A percentile compares a stretch with the other conserved stretches of the same genome.
These are phyloP conservation scores for Halcyon senegalensis DNA, from an alignment of 2,113 vertebrate species.

Conservation along the genomic window DNA sequence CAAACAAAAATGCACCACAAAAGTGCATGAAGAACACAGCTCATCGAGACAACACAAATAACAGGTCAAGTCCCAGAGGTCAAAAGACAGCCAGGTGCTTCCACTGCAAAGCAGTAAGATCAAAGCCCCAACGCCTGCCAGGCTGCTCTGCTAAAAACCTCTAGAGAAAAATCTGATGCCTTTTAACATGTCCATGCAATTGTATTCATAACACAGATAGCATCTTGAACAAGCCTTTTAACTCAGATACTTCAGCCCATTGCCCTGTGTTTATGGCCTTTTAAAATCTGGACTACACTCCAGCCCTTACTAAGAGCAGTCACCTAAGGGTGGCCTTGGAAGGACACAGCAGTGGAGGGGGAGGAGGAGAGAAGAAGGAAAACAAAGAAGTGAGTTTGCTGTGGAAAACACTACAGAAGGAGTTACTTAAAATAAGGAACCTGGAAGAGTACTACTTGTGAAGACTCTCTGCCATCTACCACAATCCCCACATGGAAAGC, in stretches of 20 bases:
- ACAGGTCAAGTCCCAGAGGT: not conserved
- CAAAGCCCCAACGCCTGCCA: not conserved
- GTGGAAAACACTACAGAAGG: not conserved
- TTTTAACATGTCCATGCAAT: constrained; percentile 16
- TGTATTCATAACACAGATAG: constrained; percentile 35
- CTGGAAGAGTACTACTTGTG: not conserved
- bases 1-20: too few relatives aligned
- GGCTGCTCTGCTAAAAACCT: constrained; percentile 15
- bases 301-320: not conserved
- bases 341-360: not conserved
- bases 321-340: not conserved
- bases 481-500: not conserved
- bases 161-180: not conserved
- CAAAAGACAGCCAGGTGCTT: not conserved
- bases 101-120: not conserved
- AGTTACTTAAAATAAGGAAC: not conserved
- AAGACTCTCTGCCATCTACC: not conserved
- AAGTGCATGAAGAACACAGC: not conserved
- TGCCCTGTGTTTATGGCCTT: constrained; percentile 38
- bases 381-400: not conserved
- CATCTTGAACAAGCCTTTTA: constrained; percentile 40
- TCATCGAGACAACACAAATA: not conserved
- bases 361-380: not conserved
- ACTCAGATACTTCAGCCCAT: not conserved
- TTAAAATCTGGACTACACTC: not conserved